These are phyloP conservation scores for Chalcosyrphus nemorum DNA, from an alignment of 2,888 invertebrate genomes.

Conservation along the genomic window DNA sequence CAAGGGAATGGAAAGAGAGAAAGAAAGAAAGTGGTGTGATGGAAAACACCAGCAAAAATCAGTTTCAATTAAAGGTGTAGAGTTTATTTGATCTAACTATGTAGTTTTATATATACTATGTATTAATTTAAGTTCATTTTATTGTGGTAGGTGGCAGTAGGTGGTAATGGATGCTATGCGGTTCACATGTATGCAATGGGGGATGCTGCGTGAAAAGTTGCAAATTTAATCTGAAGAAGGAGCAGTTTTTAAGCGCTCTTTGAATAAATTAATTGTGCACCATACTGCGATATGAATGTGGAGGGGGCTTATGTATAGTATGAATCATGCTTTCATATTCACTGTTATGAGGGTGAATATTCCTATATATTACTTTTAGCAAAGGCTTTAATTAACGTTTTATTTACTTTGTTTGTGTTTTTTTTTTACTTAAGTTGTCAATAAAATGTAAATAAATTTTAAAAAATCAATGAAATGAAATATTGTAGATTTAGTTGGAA, in stretches of 20 bases:
- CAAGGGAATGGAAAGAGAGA: conserved; percentile 8
- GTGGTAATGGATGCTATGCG: conserved; percentile 18
- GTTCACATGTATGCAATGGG: conserved; percentile 1
- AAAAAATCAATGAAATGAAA: not conserved
- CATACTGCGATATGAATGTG: not conserved
- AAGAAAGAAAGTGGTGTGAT: conserved; percentile 59
- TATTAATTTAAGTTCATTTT: not conserved
- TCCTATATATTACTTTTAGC: not conserved
- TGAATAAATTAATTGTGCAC: conserved; percentile 17
- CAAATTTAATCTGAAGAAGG: not conserved
- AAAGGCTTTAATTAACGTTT: not conserved
- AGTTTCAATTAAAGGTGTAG: conserved; percentile 68
- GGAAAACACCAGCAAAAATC: conserved; percentile 66
- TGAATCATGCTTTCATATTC: conserved; percentile 18
- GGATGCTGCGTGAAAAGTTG: conserved; percentile 23
- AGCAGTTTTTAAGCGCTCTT: not conserved
- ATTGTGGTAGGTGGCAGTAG: conserved; percentile 6
- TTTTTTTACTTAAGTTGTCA: not conserved
- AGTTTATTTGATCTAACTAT: conserved; percentile 52
- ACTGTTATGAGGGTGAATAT: not conserved
- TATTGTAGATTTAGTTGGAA: not conserved
- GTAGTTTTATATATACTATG: conserved; percentile 10
- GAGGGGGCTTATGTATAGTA: not conserved
- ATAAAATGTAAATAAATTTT: not conserved
- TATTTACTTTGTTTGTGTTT: not conserved